Conservation (phyloP, 2,113 vertebrate species). For the Cricetomys ansorgei region DNA sequence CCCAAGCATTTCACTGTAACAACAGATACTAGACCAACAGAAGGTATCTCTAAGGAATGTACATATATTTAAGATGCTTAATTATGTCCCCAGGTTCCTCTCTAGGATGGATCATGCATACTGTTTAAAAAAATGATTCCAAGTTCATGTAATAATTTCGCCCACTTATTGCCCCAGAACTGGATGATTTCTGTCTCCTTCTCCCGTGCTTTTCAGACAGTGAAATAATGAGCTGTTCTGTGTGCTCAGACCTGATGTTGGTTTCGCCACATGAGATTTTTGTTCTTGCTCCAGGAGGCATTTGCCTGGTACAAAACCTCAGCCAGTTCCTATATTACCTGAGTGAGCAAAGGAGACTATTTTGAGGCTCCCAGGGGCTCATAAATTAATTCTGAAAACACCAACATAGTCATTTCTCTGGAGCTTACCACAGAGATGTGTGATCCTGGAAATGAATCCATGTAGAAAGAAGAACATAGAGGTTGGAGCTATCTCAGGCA, state of each 20-base stretch:
- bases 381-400: conserved; percentile 48
- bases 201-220: not conserved
- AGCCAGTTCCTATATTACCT: conserved; percentile 13
- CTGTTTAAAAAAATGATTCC: not conserved
- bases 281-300: conserved; percentile 38
- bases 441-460: not conserved
- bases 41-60: not conserved
- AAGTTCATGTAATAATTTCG: not conserved
- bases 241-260: not conserved
- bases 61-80: not conserved
- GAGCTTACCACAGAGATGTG: not conserved
- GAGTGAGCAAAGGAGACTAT: not conserved
- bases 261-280: conserved; percentile 1
- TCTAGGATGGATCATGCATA: not conserved
- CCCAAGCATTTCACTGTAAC: not conserved
- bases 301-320: conserved; percentile 33
- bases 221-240: not conserved
- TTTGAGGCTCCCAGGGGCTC: not conserved
- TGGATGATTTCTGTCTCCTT: not conserved
- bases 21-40: not conserved
- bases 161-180: not conserved
- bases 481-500: not conserved
- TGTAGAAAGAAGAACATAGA: conserved; percentile 28
- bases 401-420: not conserved
- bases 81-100: not conserved